A percentile compares a stretch with the other conserved stretches of the same genome.
Evolutionary conservation across 2,888 invertebrate genomes (phyloP).

Genomic region (Dryococelus australis): DNA sequence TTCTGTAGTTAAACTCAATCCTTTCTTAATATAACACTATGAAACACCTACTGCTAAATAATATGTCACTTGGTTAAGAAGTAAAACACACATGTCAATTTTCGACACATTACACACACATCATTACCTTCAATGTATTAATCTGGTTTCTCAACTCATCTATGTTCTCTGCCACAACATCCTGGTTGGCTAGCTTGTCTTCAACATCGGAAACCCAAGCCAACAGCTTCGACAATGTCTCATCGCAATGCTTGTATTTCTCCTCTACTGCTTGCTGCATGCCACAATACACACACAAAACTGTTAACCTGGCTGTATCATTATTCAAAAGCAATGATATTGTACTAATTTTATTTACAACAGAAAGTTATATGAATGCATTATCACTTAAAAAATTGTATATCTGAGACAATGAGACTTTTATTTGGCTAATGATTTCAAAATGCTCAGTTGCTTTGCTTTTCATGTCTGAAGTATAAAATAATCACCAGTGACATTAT

Average conservation of each 20-base stretch:
- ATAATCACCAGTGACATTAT: too few relatives aligned
- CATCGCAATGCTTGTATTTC: slow-evolving; percentile 90
- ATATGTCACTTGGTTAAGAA: too few relatives aligned
- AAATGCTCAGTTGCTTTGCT: too few relatives aligned
- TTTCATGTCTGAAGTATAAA: too few relatives aligned
- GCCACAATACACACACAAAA: slow-evolving; percentile 20
- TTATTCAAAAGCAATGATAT: not conserved
- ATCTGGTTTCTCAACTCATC: slow-evolving; percentile 90
- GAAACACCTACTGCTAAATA: too few relatives aligned
- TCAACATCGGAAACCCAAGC: slow-evolving; percentile 89
- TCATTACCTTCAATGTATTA: slow-evolving; percentile 80
- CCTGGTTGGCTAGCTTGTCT: slow-evolving; percentile 82
- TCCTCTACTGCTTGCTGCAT: slow-evolving; percentile 92
- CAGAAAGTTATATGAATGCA: too few relatives aligned
- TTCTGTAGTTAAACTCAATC: too few relatives aligned
- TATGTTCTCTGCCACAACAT: slow-evolving; percentile 84
- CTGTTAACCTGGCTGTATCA: not conserved
- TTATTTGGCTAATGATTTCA: not conserved
- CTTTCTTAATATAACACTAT: too few relatives aligned
- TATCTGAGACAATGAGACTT: too few relatives aligned
- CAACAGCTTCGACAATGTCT: slow-evolving; percentile 81
- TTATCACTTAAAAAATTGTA: too few relatives aligned
- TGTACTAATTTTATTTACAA: not conserved
- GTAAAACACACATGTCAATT: too few relatives aligned
- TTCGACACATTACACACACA: not conserved